Evolutionary conservation across 1,140 invertebrate species (phyloP).

Genomic region (Halictus rubicundus): DNA sequence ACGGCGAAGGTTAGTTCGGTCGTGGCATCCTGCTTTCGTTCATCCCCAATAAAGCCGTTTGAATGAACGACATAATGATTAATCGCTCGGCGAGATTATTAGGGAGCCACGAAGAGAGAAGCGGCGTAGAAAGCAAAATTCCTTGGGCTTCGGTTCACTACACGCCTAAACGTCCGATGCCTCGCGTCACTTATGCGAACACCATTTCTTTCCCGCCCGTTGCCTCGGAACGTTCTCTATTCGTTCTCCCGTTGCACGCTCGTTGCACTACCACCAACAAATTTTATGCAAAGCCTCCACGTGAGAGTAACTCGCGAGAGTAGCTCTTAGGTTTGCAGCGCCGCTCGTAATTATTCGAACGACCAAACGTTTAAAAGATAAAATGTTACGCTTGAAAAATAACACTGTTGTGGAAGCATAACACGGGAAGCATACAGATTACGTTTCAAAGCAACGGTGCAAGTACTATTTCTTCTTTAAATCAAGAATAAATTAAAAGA

Average conservation of each 20-base stretch:
- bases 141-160: neutral
- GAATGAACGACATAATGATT: conserved; percentile 1
- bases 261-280: no score
- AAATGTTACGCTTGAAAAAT: no score
- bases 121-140: conserved; percentile 1
- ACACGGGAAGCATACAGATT: no score
- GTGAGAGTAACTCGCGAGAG: no score
- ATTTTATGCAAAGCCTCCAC: neutral
- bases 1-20: neutral
- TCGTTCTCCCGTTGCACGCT: neutral
- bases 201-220: neutral
- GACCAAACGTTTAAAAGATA: no score
- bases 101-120: neutral
- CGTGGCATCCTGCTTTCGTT: neutral
- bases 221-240: neutral
- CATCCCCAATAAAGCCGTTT: neutral
- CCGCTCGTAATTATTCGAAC: no score
- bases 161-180: neutral
- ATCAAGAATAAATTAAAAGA: no score
- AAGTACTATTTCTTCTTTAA: no score
- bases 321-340: no score
- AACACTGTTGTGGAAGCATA: no score
- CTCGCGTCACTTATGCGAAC: neutral
- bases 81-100: neutral
- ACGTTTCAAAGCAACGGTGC: no score